Conservation (phyloP, 2,113 vertebrate genomes). For the Galbula dea region DNA sequence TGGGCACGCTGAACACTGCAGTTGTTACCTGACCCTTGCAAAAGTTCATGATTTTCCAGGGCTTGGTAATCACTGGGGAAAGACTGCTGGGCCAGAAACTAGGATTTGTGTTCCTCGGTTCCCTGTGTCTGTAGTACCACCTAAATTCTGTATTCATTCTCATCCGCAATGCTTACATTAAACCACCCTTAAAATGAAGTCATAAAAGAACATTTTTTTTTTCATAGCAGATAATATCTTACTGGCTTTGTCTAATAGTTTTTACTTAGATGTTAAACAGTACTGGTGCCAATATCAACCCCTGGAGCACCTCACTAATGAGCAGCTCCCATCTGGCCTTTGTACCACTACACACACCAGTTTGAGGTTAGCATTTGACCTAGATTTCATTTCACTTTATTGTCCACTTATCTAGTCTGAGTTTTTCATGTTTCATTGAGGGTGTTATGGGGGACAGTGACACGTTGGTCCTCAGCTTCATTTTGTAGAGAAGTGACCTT, state of each 20-base stretch:
- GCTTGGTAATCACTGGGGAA: background rate
- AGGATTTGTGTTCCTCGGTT: background rate
- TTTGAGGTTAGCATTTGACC: background rate
- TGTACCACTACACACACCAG: background rate
- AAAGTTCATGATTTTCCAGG: background rate
- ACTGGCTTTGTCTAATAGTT: background rate
- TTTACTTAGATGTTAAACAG: background rate
- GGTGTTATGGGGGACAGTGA: background rate
- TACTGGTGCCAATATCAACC: background rate
- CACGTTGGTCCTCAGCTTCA: background rate
- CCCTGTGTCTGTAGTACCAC: rapidly evolving
- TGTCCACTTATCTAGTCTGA: background rate
- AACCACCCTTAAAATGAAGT: background rate
- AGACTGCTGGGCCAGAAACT: background rate
- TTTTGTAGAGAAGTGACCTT: background rate
- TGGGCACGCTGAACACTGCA: rapidly evolving
- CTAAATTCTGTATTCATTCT: background rate
- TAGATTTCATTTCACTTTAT: background rate
- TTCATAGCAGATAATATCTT: background rate
- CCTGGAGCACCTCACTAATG: background rate
- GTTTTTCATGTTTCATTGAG: background rate
- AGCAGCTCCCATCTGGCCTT: background rate
- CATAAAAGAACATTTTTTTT: background rate
- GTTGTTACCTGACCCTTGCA: background rate
- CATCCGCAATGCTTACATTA: background rate